These are phyloP conservation scores for Abrostola tripartita DNA, from an alignment of 2,888 invertebrate species.

Conservation along the genomic window DNA sequence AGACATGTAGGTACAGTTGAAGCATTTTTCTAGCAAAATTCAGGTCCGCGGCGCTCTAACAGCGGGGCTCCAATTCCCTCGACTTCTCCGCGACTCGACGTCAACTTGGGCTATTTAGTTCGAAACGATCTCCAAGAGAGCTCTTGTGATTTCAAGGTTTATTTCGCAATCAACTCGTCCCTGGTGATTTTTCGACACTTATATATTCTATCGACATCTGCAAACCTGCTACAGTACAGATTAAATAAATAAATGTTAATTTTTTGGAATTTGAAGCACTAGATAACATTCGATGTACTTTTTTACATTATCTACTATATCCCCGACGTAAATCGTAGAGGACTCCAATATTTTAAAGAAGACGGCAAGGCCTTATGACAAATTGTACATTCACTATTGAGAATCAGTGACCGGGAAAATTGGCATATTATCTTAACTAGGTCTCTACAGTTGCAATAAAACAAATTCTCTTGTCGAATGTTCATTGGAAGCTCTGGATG, in stretches of 20 bases:
- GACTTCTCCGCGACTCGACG: conserved; percentile 48
- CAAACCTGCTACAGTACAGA: conserved; percentile 25
- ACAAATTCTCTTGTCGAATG: conserved; percentile 59
- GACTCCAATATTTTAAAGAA: conserved; percentile 50
- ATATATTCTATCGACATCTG: conserved; percentile 44
- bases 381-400: conserved; percentile 59
- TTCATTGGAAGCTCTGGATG: conserved; percentile 31
- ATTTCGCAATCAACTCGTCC: conserved; percentile 69
- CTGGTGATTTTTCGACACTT: conserved; percentile 49
- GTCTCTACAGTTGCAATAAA: conserved; percentile 56
- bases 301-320: conserved; percentile 5
- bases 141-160: conserved; percentile 66
- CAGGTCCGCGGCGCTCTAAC: conserved; percentile 24
- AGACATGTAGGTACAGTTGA: conserved; percentile 22
- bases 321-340: conserved; percentile 23
- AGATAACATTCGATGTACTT: conserved; percentile 1
- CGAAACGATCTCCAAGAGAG: conserved; percentile 61
- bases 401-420: conserved; percentile 64
- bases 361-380: conserved; percentile 47
- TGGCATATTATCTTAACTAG: conserved; percentile 65
- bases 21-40: conserved; percentile 41
- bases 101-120: conserved; percentile 63
- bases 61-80: conserved; percentile 51
- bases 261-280: not conserved
- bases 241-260: conserved; percentile 34